A percentile compares a stretch with the other conserved stretches of the same genome.
These are phyloP conservation scores for Callionymus lyra DNA, from an alignment of 2,113 vertebrate genomes.

Conservation along the genomic window DNA sequence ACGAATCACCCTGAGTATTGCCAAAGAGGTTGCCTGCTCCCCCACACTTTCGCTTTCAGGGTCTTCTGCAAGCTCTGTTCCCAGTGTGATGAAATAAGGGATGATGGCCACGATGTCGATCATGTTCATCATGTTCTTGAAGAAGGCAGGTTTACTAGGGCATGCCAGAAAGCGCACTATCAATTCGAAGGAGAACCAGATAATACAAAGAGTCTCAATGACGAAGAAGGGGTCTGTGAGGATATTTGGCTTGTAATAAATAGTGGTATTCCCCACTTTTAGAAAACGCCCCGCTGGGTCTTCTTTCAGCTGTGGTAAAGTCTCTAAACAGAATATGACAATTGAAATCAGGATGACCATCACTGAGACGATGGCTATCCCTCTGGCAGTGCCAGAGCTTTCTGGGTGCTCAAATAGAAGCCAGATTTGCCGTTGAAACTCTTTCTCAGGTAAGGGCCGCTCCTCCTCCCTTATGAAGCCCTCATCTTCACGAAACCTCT, in stretches of 20 bases:
- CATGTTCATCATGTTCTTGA: constrained; percentile 98
- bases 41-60: constrained; percentile 75
- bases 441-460: constrained; percentile 84
- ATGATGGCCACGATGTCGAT: constrained; percentile 99
- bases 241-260: constrained; percentile 82
- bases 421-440: constrained; percentile 96
- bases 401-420: constrained; percentile 96
- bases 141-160: constrained; percentile 96
- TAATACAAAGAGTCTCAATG: constrained; percentile 93
- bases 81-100: constrained; percentile 96
- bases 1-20: constrained; percentile 98
- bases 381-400: constrained; percentile 87
- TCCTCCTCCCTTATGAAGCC: constrained; percentile 96
- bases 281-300: constrained; percentile 65
- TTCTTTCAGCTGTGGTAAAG: constrained; percentile 86
- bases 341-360: constrained; percentile 99
- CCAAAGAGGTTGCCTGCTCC: constrained; percentile 95
- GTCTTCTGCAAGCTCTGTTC: constrained; percentile 93
- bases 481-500: constrained; percentile 96
- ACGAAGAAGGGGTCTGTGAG: constrained; percentile 95
- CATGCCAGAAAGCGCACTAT: constrained; percentile 93
- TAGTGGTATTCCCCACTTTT: constrained; percentile 77
- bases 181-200: constrained; percentile 98
- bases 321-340: constrained; percentile 97
- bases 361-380: constrained; percentile 94